phyloP scores from a whole-genome alignment of 2,113 vertebrate species.

The Astur gentilis region DNA sequence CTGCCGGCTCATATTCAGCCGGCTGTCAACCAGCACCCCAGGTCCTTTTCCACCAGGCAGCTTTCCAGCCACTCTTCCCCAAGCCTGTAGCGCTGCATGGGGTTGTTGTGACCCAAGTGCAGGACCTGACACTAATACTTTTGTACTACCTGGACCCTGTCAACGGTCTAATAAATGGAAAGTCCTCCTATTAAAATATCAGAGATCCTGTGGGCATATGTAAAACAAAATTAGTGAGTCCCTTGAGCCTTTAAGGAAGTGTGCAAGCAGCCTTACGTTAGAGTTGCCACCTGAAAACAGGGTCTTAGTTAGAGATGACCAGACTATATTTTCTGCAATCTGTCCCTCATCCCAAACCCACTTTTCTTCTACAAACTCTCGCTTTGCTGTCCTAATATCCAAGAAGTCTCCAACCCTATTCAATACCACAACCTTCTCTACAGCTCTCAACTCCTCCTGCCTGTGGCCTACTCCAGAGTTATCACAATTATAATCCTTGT shows the following conservation, averaged over 20 bases:
- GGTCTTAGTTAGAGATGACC: not conserved
- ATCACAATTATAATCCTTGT: not conserved
- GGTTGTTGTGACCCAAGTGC: not conserved
- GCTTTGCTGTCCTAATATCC: not conserved
- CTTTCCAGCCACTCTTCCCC: not conserved
- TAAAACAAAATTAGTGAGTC: not conserved
- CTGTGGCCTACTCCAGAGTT: not conserved
- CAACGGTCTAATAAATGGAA: not conserved
- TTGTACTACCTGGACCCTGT: not conserved
- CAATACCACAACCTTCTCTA: not conserved
- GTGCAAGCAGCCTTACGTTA: not conserved
- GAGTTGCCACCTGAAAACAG: not conserved
- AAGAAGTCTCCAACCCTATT: not conserved
- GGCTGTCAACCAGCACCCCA: not conserved
- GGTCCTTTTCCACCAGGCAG: fast-evolving
- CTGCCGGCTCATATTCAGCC: no score
- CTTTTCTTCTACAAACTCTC: not conserved
- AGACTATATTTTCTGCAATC: not conserved
- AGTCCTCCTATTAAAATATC: not conserved
- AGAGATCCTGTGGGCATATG: not conserved
- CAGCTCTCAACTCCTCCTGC: not conserved
- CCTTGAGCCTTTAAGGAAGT: not conserved
- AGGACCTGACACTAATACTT: not conserved
- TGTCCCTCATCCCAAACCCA: not conserved
- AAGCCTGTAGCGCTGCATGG: no score